Base-by-base conservation (phyloP, 2,888 invertebrate genomes). In the Nephrocerus scutellatus region DNA sequence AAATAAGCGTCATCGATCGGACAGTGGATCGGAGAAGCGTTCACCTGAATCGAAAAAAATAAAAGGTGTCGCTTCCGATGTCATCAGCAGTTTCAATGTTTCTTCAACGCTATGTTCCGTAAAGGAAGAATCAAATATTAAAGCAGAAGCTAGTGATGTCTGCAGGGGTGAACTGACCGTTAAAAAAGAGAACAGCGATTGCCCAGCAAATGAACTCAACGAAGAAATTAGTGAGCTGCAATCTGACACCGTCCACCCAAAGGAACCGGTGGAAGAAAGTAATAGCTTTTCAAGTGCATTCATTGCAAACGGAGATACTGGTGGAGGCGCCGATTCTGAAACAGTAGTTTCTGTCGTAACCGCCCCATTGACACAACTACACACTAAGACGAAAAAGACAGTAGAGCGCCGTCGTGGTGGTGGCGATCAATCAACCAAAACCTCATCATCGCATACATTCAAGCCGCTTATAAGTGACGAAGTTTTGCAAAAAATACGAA, bases 1-100 rank as follows among this genome's bases (percentile, higher is more conserved):
- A 2, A 55, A 48, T 10, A 68, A 68, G 46, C 70, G 79, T 30
- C 64, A 77, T 52, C 63, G 78, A 36, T 73, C 79, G 58, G 74
- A 80, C 63, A 73, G 81, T 65, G 63, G 71, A 0, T 72, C 80
- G 29, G 73, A 77, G 61, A 77, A 55, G 61, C 59, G 60, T 24
- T 69, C 65, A 39, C 65, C 67, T 0, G 74, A 75, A 48, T 60
- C 66, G 55, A 55, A 74, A 63, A 66, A 78, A 59, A 50, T 57
- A 50, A 49, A 75, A n/a, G n/a, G 32, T 39, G 36, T 19, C 39
- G 8, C 36, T 25, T 19, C 13, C 2, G 41, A 24, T 7, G 38
- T 29, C 3, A n/a, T 28, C 7, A 39, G 28, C 10, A 31, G 30
- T 14, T 18, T 16, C 19, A 28, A 8, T 2, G 12, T 28, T 10